phyloP scores from a whole-genome alignment of 2,888 invertebrate species.

The Heliconius hortense region DNA sequence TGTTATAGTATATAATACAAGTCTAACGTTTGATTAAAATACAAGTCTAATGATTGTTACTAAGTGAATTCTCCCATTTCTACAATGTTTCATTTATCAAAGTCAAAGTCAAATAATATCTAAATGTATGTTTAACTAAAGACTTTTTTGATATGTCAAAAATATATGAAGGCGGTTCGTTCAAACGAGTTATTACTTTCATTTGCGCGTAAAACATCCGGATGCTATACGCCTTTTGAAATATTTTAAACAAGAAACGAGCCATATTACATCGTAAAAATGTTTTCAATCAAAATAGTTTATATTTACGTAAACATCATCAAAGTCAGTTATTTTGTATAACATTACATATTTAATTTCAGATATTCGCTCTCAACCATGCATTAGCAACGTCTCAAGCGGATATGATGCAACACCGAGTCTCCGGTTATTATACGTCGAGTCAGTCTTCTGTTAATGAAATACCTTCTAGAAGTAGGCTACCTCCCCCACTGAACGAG shows the following conservation, averaged over 20 bases:
- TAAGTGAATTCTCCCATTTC: not conserved
- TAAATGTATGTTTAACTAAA: not conserved
- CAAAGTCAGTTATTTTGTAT: slow-evolving; percentile 15
- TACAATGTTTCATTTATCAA: not conserved
- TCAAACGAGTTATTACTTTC: slow-evolving; percentile 21
- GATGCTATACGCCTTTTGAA: slow-evolving; percentile 13
- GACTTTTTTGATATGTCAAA: slow-evolving; percentile 6
- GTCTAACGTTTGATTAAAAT: not conserved
- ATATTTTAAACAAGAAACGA: slow-evolving; percentile 25
- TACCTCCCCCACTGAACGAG: slow-evolving; percentile 83
- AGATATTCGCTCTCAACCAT: slow-evolving; percentile 85
- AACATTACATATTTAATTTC: slow-evolving; percentile 42
- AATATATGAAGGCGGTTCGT: slow-evolving; percentile 1
- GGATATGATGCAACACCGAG: slow-evolving; percentile 89
- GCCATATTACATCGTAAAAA: slow-evolving; percentile 39
- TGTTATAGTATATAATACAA: not conserved
- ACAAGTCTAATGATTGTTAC: not conserved
- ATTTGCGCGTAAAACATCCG: slow-evolving; percentile 14
- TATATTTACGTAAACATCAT: slow-evolving; percentile 40
- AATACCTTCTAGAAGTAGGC: slow-evolving; percentile 54
- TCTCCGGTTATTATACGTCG: slow-evolving; percentile 94
- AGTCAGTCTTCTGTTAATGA: slow-evolving; percentile 87
- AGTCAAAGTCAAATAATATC: not conserved
- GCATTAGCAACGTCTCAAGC: slow-evolving; percentile 84
- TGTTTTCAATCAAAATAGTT: slow-evolving; percentile 34